phyloP scores from a whole-genome alignment of 2,888 invertebrate genomes.

The Cheilosia scutellata region DNA sequence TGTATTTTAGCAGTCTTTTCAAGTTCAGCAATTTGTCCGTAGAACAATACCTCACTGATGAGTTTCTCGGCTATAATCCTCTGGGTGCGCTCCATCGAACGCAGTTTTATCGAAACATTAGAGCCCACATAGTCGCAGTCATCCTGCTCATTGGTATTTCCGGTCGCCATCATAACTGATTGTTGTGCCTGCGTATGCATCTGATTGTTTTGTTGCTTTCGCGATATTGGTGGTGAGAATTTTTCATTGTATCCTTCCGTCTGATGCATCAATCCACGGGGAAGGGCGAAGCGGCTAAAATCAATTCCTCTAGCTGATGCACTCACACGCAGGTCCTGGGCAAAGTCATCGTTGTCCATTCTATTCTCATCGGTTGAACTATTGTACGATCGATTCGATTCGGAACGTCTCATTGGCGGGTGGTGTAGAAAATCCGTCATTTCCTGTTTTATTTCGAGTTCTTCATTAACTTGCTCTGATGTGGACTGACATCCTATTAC shows the following conservation, averaged over 20 bases:
- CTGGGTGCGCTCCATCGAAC: constrained; percentile 83
- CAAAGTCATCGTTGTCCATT: constrained; percentile 80
- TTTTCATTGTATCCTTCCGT: constrained; percentile 78
- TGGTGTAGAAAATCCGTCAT: constrained; percentile 82
- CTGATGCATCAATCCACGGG: constrained; percentile 78
- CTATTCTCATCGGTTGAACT: constrained; percentile 82
- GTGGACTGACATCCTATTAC: constrained; percentile 38
- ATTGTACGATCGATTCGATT: constrained; percentile 81
- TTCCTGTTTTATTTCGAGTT: constrained; percentile 82
- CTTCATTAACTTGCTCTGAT: constrained; percentile 76
- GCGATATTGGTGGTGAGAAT: constrained; percentile 77
- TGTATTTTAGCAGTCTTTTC: constrained; percentile 82
- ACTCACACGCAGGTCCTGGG: constrained; percentile 82
- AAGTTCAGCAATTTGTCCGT: constrained; percentile 83
- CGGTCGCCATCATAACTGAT: constrained; percentile 32
- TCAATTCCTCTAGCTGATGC: constrained; percentile 79
- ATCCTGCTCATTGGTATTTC: constrained; percentile 76
- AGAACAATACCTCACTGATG: constrained; percentile 83
- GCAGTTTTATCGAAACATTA: constrained; percentile 82
- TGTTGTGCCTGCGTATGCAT: constrained; percentile 60
- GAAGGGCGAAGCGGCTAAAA: constrained; percentile 80
- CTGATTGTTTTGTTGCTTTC: constrained; percentile 72
- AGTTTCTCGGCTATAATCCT: constrained; percentile 83
- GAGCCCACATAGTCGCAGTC: constrained; percentile 83
- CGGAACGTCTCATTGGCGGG: constrained; percentile 80